These are phyloP conservation scores for Masticophis lateralis DNA, from an alignment of 2,797 vertebrate genomes.

Conservation along the genomic window DNA sequence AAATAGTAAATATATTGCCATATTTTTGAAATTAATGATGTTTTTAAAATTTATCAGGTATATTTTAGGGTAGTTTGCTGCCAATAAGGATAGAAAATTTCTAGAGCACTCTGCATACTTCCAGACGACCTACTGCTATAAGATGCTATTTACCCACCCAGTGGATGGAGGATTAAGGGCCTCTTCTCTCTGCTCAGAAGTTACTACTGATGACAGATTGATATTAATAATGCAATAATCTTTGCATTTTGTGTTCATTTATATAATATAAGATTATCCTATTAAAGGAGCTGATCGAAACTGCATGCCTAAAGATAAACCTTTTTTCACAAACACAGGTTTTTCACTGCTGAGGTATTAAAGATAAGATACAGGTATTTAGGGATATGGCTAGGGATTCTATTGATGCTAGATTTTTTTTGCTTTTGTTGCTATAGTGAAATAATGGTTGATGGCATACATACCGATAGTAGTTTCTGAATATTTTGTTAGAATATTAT, in stretches of 20 bases:
- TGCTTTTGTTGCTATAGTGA: not conserved
- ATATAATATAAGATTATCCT: not conserved
- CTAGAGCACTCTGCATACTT: not conserved
- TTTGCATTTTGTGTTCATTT: not conserved
- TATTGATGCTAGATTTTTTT: not conserved
- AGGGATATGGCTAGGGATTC: not conserved
- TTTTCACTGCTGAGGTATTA: not conserved
- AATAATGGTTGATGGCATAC: conserved; percentile 38
- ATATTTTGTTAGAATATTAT: conserved; percentile 38
- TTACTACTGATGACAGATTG: not conserved
- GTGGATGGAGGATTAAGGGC: not conserved
- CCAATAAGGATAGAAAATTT: not conserved
- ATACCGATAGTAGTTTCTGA: conserved; percentile 43
- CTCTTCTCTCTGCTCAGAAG: not conserved
- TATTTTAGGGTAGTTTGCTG: not conserved
- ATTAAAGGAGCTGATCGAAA: not conserved
- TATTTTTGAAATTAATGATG: not conserved
- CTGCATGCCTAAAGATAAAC: not conserved
- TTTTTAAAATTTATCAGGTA: not conserved
- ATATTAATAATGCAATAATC: not conserved
- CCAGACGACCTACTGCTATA: not conserved
- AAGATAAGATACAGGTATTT: not conserved
- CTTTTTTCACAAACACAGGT: not conserved
- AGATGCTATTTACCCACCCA: not conserved
- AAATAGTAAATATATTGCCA: not conserved